These are phyloP conservation scores for Morelia viridis DNA, from an alignment of 2,797 vertebrate species.

Conservation along the genomic window DNA sequence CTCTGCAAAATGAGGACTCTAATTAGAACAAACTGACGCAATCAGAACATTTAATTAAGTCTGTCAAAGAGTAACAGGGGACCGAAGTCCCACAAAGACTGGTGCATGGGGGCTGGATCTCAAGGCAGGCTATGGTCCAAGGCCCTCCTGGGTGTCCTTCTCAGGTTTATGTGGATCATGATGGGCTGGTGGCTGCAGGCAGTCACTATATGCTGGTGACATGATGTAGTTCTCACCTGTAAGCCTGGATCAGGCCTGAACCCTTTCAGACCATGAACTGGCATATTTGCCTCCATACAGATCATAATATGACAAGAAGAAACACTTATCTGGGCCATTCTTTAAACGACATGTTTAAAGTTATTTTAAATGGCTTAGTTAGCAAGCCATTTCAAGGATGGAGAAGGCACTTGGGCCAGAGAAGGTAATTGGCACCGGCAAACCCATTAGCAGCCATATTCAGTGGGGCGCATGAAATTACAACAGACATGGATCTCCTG, in stretches of 20 bases:
- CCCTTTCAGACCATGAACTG: neutral
- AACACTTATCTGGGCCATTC: neutral
- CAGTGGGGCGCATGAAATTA: neutral
- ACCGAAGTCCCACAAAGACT: neutral
- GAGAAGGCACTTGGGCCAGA: neutral
- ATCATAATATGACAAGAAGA: neutral
- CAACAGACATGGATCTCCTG: neutral
- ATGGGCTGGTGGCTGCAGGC: neutral
- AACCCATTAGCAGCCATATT: neutral
- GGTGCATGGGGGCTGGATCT: neutral
- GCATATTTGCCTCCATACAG: neutral
- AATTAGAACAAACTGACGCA: neutral
- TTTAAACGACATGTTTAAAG: too few relatives aligned
- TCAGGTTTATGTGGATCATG: neutral
- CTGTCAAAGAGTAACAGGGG: neutral
- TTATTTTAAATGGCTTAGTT: too few relatives aligned
- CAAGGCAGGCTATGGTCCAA: neutral
- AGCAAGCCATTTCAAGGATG: neutral
- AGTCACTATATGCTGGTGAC: neutral
- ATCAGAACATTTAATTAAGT: neutral
- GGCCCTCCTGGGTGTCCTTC: too few relatives aligned
- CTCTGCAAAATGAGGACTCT: neutral
- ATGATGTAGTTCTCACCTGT: neutral
- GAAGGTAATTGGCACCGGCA: neutral
- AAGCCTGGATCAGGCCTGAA: neutral